Conservation (phyloP, 1,140 invertebrate genomes). For the Drosophila prosaltans region DNA sequence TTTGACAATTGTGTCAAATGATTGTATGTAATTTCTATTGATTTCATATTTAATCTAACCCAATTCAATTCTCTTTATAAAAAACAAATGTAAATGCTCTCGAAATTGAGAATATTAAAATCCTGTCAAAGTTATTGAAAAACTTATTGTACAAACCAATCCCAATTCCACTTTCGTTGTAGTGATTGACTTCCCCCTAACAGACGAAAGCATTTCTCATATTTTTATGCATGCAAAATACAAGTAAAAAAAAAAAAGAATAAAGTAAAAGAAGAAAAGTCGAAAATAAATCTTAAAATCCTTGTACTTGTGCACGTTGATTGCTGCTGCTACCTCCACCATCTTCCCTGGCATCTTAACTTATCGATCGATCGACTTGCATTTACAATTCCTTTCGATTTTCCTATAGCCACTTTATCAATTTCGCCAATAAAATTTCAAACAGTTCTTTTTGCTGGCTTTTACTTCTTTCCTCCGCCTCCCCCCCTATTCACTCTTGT, state of each 20-base stretch:
- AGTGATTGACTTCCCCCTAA: background rate
- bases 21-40: background rate
- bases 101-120: background rate
- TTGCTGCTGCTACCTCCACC: conserved; percentile 14
- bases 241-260: conserved; percentile 10
- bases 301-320: conserved; percentile 34
- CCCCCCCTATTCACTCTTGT: conserved; percentile 3
- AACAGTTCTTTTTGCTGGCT: conserved; percentile 35
- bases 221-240: conserved; percentile 44
- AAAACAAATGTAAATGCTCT: too few relatives aligned
- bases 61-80: background rate
- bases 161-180: background rate
- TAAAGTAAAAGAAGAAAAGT: conserved; percentile 7
- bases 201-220: background rate
- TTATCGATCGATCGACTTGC: conserved; percentile 45
- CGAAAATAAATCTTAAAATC: conserved; percentile 43
- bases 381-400: conserved; percentile 48
- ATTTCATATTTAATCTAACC: background rate
- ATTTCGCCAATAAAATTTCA: conserved; percentile 58
- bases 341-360: background rate
- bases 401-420: conserved; percentile 55
- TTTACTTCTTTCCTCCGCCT: background rate
- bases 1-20: conserved; percentile 1
- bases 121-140: background rate
- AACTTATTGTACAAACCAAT: conserved; percentile 1